Percentiles rank a stretch among this genome's conserved stretches.
Conservation (phyloP, 2,113 vertebrate species). For the Pygathrix nemaeus region DNA sequence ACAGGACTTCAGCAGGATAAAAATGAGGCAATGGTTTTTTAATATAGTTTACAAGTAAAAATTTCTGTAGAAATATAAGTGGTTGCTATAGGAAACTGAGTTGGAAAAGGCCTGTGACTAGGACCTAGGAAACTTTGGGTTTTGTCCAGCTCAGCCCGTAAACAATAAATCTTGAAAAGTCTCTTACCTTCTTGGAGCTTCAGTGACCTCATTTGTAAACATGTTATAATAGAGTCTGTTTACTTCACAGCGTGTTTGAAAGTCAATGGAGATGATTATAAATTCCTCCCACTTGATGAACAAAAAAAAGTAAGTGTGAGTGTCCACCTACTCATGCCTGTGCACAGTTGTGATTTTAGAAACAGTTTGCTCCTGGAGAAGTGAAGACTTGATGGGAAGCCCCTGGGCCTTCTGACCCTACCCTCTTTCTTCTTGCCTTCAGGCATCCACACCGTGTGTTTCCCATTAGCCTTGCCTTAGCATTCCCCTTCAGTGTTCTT, state of each 20-base stretch:
- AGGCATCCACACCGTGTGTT: slow-evolving; percentile 47
- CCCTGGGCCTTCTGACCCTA: background rate
- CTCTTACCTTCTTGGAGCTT: slow-evolving; percentile 27
- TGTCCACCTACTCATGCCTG: background rate
- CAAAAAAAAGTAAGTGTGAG: slow-evolving; percentile 32
- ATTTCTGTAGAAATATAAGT: slow-evolving; percentile 24
- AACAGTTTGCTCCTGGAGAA: slow-evolving; percentile 50
- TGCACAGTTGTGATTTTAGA: slow-evolving; percentile 17
- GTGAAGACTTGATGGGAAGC: slow-evolving; percentile 12
- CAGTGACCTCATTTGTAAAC: slow-evolving; percentile 50
- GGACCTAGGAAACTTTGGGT: slow-evolving; percentile 27
- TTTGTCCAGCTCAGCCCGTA: slow-evolving; percentile 36
- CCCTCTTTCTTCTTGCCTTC: slow-evolving; percentile 47
- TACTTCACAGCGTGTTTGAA: slow-evolving; percentile 46
- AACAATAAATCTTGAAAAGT: slow-evolving; percentile 52
- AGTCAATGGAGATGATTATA: slow-evolving; percentile 49
- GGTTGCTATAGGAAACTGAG: slow-evolving; percentile 45
- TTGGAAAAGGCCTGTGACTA: background rate
- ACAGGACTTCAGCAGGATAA: background rate
- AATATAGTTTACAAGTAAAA: slow-evolving; percentile 45
- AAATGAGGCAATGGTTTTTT: slow-evolving; percentile 19
- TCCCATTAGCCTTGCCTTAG: slow-evolving; percentile 49
- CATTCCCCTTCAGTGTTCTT: slow-evolving; percentile 8
- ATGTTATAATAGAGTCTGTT: slow-evolving; percentile 39
- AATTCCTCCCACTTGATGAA: slow-evolving; percentile 56